A percentile compares a stretch with the other conserved stretches of the same genome.
phyloP scores from a whole-genome alignment of 2,797 vertebrate genomes.

The Lophotriccus pileatus region DNA sequence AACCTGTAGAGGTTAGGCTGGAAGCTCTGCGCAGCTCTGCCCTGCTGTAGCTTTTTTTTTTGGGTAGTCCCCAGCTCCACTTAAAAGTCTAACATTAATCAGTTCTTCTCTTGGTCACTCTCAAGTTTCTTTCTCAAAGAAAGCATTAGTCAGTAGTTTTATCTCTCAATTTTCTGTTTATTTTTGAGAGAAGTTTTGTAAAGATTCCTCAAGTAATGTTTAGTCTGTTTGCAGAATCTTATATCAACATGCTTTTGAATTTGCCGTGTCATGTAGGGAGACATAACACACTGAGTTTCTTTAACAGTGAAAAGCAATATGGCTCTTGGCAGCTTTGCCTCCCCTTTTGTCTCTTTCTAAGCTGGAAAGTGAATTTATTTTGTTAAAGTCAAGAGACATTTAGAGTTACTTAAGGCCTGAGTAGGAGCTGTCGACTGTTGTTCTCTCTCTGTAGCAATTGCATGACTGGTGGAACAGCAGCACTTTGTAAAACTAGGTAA shows the following conservation, averaged over 20 bases:
- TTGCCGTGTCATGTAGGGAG: neutral
- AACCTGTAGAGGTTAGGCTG: neutral
- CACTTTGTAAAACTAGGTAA: neutral
- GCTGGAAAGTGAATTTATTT: slow-evolving; percentile 26
- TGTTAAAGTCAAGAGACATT: slow-evolving; percentile 54
- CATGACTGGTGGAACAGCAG: neutral
- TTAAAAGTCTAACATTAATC: neutral
- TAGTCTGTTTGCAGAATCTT: slow-evolving; percentile 68
- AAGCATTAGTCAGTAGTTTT: slow-evolving; percentile 30
- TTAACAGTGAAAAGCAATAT: slow-evolving; percentile 42
- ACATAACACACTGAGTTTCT: slow-evolving; percentile 16
- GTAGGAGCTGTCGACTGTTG: neutral
- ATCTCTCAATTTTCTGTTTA: slow-evolving; percentile 48
- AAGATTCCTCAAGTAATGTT: slow-evolving; percentile 62
- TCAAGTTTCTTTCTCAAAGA: slow-evolving; percentile 44
- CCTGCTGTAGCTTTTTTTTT: neutral
- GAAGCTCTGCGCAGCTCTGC: neutral
- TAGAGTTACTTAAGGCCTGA: slow-evolving; percentile 27
- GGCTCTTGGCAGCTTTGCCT: slow-evolving; percentile 31
- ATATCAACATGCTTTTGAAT: slow-evolving; percentile 49
- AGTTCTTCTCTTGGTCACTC: neutral
- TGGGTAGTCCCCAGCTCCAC: neutral
- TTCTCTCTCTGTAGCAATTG: neutral
- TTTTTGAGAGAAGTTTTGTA: slow-evolving; percentile 46
- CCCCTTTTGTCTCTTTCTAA: slow-evolving; percentile 16